phyloP scores from a whole-genome alignment of 2,113 vertebrate genomes.

The Trematomus loennbergii region DNA sequence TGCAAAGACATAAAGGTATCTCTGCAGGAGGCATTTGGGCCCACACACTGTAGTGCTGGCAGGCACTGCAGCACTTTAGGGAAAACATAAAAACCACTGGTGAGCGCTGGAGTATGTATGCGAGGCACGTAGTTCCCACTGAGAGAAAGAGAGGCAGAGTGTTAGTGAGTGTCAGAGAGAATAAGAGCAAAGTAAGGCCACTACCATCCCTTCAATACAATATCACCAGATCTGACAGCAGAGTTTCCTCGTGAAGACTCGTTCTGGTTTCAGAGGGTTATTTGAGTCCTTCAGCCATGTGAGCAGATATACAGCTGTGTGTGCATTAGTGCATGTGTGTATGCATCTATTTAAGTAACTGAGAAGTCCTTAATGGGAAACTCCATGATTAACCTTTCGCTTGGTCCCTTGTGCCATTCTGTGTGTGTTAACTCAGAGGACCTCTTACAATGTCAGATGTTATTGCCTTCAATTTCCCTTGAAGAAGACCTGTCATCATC shows the following conservation, averaged over 20 bases:
- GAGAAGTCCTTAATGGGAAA: constrained; percentile 10
- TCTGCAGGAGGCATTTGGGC: constrained; percentile 11
- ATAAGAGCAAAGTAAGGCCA: constrained; percentile 56
- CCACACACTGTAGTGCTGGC: background rate
- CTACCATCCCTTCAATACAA: constrained; percentile 41
- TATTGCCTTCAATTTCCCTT: constrained; percentile 62
- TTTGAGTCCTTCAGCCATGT: constrained; percentile 20
- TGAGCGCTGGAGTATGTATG: constrained; percentile 42
- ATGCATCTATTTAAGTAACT: constrained; percentile 3
- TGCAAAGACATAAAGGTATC: constrained; percentile 6
- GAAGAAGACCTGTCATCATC: constrained; percentile 60
- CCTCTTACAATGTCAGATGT: constrained; percentile 67
- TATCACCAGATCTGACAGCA: constrained; percentile 63
- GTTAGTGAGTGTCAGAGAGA: constrained; percentile 50
- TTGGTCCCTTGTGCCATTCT: constrained; percentile 4
- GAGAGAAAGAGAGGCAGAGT: constrained; percentile 33
- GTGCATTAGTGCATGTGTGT: background rate
- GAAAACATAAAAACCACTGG: constrained; percentile 40
- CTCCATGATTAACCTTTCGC: background rate
- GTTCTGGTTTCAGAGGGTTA: constrained; percentile 34
- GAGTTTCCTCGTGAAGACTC: constrained; percentile 34
- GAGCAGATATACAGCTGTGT: constrained; percentile 2
- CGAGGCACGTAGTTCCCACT: constrained; percentile 46
- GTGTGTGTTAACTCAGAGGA: constrained; percentile 45
- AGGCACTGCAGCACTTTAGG: constrained; percentile 59